Evolutionary conservation across 2,113 vertebrate genomes (phyloP), one percentile per base, ranked within the genome.

Genomic region (Macrotus californicus): DNA sequence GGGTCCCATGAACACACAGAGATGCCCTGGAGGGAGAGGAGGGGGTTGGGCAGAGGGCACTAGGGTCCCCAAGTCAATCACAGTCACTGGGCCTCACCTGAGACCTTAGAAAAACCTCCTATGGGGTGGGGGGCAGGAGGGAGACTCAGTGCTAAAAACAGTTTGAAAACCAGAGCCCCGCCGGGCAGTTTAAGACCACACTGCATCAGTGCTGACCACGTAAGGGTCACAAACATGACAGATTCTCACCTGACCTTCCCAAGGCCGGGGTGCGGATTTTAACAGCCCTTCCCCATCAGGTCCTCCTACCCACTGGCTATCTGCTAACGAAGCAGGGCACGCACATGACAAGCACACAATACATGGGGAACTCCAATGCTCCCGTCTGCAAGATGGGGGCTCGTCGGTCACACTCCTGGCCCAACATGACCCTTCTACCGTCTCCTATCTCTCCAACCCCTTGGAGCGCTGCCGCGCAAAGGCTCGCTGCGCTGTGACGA

Each of bases 341-440:
- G n/a, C 31, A 22, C 9, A 1, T 11, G n/a, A 21, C 29, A 50
- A 52, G 43, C 1, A 7, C 84, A 39, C 3, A 36, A 29, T 16
- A 3, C 29, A 1, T 34, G 0, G 0, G 21, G 24, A 36, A 12
- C n/a, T 39, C 56, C 4, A 2, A 3, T 1, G 56, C 36, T 46
- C 54, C 50, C 3, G 26, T 21, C 36, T 24, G 12, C 88, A 69
- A n/a, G 18, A 61, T 69, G 36, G 7, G 43, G 15, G 36, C 43
- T 16, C 2, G 7, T 0, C 1, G 18, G 39, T 54, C 8, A 34
- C 7, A 0, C 11, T 34, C 43, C 29, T 19, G 6, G 41, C 39
- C 26, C 1, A 4, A 16, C 8, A 1, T 0, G 8, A 21, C 61
- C 76, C 31, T 50, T 18, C 75, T 21, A 18, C 43, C 21, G 69